These are phyloP conservation scores for Drosophila willistoni DNA, from an alignment of 1,140 invertebrate genomes.

Conservation along the genomic window DNA sequence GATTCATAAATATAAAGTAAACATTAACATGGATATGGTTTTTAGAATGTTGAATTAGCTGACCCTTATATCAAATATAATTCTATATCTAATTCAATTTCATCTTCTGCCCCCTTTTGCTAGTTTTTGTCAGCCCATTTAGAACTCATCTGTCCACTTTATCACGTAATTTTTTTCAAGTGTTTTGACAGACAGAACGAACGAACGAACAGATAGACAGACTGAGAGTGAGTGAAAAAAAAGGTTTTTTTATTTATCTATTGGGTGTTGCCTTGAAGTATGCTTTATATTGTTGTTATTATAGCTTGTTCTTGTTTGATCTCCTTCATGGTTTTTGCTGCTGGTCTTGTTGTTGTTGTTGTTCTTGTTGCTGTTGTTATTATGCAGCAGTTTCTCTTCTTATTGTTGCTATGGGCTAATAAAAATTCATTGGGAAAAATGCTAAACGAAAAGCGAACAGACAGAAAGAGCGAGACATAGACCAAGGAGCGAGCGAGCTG, in stretches of 20 bases:
- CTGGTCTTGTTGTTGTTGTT: conserved; percentile 30
- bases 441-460: conserved; percentile 17
- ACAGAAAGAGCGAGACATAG: not conserved
- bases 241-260: conserved; percentile 32
- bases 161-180: conserved; percentile 73
- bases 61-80: not conserved
- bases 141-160: conserved; percentile 63
- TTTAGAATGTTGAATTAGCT: not conserved
- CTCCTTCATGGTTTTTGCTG: conserved; percentile 29
- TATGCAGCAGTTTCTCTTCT: conserved; percentile 75
- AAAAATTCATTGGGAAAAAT: conserved; percentile 68
- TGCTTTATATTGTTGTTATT: conserved; percentile 66
- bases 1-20: too few relatives aligned
- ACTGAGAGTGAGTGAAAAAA: conserved; percentile 11
- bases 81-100: not conserved
- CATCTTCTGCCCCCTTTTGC: conserved; percentile 2
- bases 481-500: not conserved
- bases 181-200: conserved; percentile 37
- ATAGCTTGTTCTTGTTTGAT: conserved; percentile 52
- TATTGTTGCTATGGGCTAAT: conserved; percentile 70
- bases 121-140: conserved; percentile 19
- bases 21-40: not conserved
- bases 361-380: conserved; percentile 59
- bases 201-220: conserved; percentile 12
- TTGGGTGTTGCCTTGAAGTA: conserved; percentile 56